These are phyloP conservation scores for Phylloscopus trochilus DNA, from an alignment of 2,113 vertebrate species.

Conservation along the genomic window DNA sequence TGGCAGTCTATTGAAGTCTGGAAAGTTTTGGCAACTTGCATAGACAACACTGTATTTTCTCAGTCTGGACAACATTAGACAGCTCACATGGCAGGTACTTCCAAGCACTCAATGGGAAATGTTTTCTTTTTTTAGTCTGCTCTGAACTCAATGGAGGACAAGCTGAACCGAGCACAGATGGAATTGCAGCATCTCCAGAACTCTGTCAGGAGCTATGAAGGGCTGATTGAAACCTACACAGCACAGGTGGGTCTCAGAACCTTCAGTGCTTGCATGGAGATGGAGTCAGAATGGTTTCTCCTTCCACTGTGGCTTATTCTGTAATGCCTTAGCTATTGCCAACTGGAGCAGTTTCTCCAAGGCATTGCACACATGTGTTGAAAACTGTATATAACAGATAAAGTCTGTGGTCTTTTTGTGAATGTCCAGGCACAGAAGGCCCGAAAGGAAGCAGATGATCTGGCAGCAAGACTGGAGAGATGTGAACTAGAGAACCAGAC, in stretches of 20 bases:
- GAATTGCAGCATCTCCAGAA: slow-evolving; percentile 86
- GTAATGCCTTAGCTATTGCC: neutral
- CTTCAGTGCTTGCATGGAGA: neutral
- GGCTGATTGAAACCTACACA: slow-evolving; percentile 86
- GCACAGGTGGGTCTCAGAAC: slow-evolving; percentile 80
- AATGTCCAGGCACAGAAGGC: slow-evolving; percentile 79
- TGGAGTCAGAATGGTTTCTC: neutral
- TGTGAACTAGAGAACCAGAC: slow-evolving; percentile 78
- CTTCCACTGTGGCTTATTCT: neutral
- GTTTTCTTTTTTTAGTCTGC: slow-evolving; percentile 68
- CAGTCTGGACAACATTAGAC: neutral
- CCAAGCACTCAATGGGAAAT: neutral
- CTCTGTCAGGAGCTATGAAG: slow-evolving; percentile 85
- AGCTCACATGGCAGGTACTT: neutral
- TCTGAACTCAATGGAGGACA: slow-evolving; percentile 80
- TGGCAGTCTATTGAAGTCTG: neutral
- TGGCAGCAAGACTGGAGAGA: slow-evolving; percentile 76
- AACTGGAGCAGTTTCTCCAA: neutral
- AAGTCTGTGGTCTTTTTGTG: neutral
- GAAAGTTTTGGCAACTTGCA: neutral
- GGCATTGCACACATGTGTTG: neutral
- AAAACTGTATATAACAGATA: neutral
- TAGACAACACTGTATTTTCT: neutral
- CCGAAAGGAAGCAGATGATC: slow-evolving; percentile 81
- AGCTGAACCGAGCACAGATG: slow-evolving; percentile 76